Evolutionary conservation across 2,113 vertebrate genomes (phyloP), one percentile per base, ranked within the genome.

Genomic region (Anoplopoma fimbria): DNA sequence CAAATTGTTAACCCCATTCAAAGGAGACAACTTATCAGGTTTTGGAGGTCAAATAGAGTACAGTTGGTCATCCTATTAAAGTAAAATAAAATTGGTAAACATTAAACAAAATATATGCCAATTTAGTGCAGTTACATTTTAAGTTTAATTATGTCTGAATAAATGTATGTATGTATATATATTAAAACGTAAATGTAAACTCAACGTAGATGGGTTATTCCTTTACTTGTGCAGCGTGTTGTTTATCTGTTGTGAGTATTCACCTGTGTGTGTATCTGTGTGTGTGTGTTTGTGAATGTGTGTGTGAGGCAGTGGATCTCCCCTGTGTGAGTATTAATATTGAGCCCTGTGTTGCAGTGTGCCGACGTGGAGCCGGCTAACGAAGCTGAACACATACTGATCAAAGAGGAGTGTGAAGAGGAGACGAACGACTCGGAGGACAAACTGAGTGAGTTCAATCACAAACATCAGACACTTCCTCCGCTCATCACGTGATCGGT

Each of bases 361-460:
- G 79, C 25, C 36, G 79, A 82, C 40, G 0, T 42, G 45, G 76
- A 87, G 47, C 31, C 77, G 6, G 53, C 2, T 27, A 1, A 47
- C 23, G 80, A 84, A 27, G 61, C 60, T 9, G 80, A 87, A 10
- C 40, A 27, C 53, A 1, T 84, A 0, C 51, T 36, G 63, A 89
- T 94, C 71, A 92, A 93, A 84, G 87, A 88, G 69, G 90, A 91
- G 60, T 34, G 78, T 38, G 63, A 42, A 2, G 90, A 87, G 65
- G 87, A 89, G 14, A 78, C 9, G 58, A 78, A 29, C 34, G 27
- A 78, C 34, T 3, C 45, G 1, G 62, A 45, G 23, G 70, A 90
- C 83, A 73, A 49, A 21, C 75, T 67, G 40, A 79, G 91, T 87
- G 88, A 87, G 88, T 78, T 4, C 23, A 71, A 17, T 47, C 15